Evolutionary conservation across 1,140 invertebrate species (phyloP), one percentile per base, ranked within the genome.

Genomic region (Teleogryllus occipitalis): DNA sequence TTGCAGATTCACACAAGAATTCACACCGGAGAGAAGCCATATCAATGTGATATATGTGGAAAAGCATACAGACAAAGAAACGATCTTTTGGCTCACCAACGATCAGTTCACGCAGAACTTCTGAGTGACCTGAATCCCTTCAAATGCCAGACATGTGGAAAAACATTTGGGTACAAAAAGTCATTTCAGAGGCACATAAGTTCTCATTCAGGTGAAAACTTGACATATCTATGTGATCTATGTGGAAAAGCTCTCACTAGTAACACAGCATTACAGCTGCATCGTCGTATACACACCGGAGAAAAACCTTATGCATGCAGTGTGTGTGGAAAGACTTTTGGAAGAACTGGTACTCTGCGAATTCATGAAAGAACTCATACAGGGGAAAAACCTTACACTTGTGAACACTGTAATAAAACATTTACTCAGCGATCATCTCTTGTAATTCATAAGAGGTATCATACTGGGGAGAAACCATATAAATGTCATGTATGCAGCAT

Each of bases 391-490:
- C 78, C 88, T 88, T 82, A 86, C 85, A 46, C 76, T 7, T 84
- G 84, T 76, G 80, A 81, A 22, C 39, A 79, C 18, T 84, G 84
- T 54, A 81, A 80, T 14, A 83, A 83, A 75, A 78, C 49, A 22
- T 83, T 83, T 39, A 80, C 46, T 47, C 49, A 80, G 12, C 78
- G 77, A 47, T 80, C 82, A 48, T 74, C 75, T 78, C 83, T 90
- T 7, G 85, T 88, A 73, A 89, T 89, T 27, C 92, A 93, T 84
- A 88, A 90, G 78, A 86, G 91, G 77, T 89, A 88, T 75, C 92
- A 94, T 83, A 93, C 92, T 7, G 92, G 92, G 0, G 91, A 93
- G 81, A 91, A 90, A 83, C 92, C 92, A 0, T 91, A 91, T 82
- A 90, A 90, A 83, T 93, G 92, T 83, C 84, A 86, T 81, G 87